phyloP scores from a whole-genome alignment of 2,113 vertebrate species.

The Sander lucioperca region DNA sequence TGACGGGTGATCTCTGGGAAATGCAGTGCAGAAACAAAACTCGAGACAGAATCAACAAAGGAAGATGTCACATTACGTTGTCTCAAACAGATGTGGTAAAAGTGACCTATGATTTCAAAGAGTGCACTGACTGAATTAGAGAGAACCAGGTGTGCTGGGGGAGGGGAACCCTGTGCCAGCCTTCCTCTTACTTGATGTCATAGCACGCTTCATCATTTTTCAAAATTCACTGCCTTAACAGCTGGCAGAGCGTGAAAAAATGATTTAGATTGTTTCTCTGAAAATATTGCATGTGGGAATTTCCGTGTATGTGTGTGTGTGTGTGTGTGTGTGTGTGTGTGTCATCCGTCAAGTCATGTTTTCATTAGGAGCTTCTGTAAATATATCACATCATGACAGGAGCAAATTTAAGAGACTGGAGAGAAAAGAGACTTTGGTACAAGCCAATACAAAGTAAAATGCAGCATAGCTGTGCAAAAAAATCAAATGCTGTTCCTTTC shows the following conservation, averaged over 20 bases:
- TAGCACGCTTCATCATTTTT: constrained; percentile 33
- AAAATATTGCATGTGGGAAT: not conserved
- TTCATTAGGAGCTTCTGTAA: constrained; percentile 25
- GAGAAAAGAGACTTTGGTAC: not conserved
- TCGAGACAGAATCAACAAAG: not conserved
- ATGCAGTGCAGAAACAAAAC: not conserved
- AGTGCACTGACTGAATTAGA: not conserved
- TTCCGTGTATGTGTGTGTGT: not conserved
- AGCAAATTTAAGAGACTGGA: not conserved
- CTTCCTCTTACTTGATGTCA: constrained; percentile 51
- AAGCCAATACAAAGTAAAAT: not conserved
- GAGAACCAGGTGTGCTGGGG: constrained; percentile 64
- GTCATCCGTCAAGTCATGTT: not conserved
- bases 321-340: constrained; percentile 10
- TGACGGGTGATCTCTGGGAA: not conserved
- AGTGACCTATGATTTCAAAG: not conserved
- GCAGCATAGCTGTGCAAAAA: not conserved
- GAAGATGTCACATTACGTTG: not conserved
- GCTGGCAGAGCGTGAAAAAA: constrained; percentile 43
- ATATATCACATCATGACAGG: not conserved
- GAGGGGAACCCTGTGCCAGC: constrained; percentile 26
- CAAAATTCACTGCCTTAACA: constrained; percentile 47
- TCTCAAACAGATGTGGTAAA: constrained; percentile 8
- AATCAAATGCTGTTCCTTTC: not conserved
- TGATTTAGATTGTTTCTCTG: not conserved